These are phyloP conservation scores for Basileuterus tristriatus DNA, from an alignment of 2,797 vertebrate genomes.

Conservation along the genomic window DNA sequence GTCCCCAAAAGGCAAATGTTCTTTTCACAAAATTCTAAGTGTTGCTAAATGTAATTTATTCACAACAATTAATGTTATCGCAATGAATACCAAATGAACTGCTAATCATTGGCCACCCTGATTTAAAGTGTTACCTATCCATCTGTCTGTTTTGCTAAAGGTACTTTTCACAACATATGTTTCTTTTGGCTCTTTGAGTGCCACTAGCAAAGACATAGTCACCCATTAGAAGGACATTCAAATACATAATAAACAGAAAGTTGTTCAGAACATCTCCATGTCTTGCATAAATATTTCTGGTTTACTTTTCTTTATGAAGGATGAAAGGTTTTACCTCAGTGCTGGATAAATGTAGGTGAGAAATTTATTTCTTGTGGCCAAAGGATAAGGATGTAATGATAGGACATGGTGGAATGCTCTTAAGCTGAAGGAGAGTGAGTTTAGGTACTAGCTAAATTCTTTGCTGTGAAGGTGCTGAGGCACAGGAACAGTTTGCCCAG, in stretches of 20 bases:
- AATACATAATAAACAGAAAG: neutral
- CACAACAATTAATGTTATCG: conserved; percentile 32
- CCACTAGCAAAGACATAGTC: neutral
- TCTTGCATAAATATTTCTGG: neutral
- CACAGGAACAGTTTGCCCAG: neutral
- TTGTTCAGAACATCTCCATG: neutral
- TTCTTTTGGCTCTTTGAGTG: conserved; percentile 36
- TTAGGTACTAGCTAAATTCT: neutral
- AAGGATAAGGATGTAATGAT: neutral
- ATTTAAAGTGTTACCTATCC: conserved; percentile 60
- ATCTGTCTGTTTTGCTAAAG: conserved; percentile 62
- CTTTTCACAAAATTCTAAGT: conserved; percentile 28
- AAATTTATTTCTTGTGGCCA: neutral
- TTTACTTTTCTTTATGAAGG: neutral
- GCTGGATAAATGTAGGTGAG: neutral
- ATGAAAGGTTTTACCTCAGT: neutral
- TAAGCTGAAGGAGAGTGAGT: neutral
- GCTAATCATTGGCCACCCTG: conserved; percentile 35
- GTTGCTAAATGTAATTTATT: conserved; percentile 48
- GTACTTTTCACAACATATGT: conserved; percentile 50
- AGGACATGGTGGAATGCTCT: neutral
- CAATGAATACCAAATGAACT: conserved; percentile 59
- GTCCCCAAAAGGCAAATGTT: neutral
- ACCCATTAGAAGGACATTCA: conserved; percentile 19
- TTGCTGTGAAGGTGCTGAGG: neutral